Base-by-base conservation (phyloP, 1,140 invertebrate species). In the Steinernema khuongi region DNA sequence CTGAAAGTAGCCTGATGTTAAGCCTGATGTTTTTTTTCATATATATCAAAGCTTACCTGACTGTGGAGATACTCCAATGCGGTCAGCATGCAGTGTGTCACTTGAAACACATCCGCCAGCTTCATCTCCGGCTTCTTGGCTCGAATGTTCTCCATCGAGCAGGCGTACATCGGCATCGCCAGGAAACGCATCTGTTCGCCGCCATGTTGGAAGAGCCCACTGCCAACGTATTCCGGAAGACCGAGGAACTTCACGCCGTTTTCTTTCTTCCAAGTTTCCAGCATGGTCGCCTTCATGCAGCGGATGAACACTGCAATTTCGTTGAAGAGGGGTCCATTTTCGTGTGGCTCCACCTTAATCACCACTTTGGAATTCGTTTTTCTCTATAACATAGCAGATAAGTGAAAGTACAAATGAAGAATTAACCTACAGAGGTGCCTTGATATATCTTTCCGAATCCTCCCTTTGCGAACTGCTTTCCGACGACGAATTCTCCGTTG, bases 381-480 rank as follows among this genome's bases (percentile, higher is more conserved):
- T 71, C 43, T 36, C 79, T 80, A 11, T 72, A 14, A 44, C 14
- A 26, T n/a, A 77, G 73, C 19, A 81, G 31, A 28, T 17, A n/a
- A 79, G 68, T 18, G 1, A 69, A 18, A 22, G 19, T 71, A 17
- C 14, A 43, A 72, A 0, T 50, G 32, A 17, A 70, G 14, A 71
- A 30, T 70, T 18, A 50, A 0, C 71, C 67, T 22, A 82, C 77
- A 71, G 81, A 60, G 28, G 67, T 80, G 30, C 78, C 80, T 22
- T 83, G 80, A 66, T 81, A 82, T 31, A 81, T 81, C 68, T 79
- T 60, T 32, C 80, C 80, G 66, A 81, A 81, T 14, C 80, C 80
- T 31, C 80, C 80, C 17, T 80, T 75, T 0, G 81, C 80, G 68
- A 81, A 83, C 67, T 81, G 79, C 69, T 81, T 83, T 22, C 81